phyloP scores from a whole-genome alignment of 1,140 invertebrate genomes.

The Pentalonia nigronervosa region DNA sequence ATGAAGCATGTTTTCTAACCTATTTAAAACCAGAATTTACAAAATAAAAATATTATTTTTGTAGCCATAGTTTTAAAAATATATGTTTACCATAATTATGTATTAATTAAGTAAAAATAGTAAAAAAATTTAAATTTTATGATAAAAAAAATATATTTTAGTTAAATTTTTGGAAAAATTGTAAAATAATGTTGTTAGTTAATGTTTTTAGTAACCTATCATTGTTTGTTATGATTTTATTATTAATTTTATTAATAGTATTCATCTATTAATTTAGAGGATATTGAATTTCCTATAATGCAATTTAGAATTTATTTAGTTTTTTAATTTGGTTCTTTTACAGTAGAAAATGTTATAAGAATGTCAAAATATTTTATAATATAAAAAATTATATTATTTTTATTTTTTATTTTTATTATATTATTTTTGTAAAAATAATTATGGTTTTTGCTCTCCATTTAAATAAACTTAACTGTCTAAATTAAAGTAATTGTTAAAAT shows the following conservation, averaged over 20 bases:
- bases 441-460: background rate
- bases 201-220: background rate
- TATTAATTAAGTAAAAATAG: background rate
- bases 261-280: background rate
- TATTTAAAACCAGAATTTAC: background rate
- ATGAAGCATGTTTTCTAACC: background rate
- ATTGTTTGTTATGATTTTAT: slow-evolving; percentile 32
- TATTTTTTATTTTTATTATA: too few species aligned
- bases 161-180: background rate
- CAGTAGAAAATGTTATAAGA: background rate
- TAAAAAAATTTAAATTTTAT: slow-evolving; percentile 8
- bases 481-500: background rate
- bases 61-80: slow-evolving; percentile 21
- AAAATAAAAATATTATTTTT: slow-evolving; percentile 30
- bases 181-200: background rate
- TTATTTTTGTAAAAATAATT: slow-evolving; percentile 5
- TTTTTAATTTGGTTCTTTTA: background rate
- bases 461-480: background rate
- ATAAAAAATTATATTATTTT: background rate
- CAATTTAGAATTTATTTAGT: slow-evolving; percentile 20
- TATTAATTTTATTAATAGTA: background rate
- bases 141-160: background rate
- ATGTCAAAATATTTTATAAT: background rate
- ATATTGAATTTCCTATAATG: background rate
- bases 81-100: background rate